A percentile compares a stretch with the other conserved stretches of the same genome.
phyloP scores from a whole-genome alignment of 2,888 invertebrate species.

The Sarcophaga variegata region DNA sequence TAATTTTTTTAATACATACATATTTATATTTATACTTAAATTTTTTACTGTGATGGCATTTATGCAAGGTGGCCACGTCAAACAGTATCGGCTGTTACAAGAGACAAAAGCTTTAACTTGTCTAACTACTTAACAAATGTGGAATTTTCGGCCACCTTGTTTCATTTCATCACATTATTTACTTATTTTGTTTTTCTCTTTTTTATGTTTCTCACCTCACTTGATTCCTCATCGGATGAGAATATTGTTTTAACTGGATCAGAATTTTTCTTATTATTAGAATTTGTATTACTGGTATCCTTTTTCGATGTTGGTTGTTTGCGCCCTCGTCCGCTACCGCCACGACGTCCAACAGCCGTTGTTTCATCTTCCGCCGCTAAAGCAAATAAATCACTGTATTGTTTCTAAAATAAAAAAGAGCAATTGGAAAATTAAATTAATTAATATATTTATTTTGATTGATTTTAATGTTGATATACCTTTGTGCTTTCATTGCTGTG shows the following conservation, averaged over 20 bases:
- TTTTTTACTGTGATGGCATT: too few relatives aligned
- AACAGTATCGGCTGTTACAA: too few relatives aligned
- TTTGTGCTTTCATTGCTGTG: conserved; percentile 94
- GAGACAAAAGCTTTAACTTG: too few relatives aligned
- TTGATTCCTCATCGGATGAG: conserved; percentile 91
- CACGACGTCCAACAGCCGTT: conserved; percentile 85
- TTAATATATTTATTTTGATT: conserved; percentile 13
- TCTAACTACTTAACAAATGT: too few relatives aligned
- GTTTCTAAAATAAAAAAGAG: conserved; percentile 84
- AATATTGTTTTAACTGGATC: conserved; percentile 83
- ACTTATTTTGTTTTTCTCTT: conserved; percentile 28
- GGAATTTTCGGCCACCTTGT: background rate
- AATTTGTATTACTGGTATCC: conserved; percentile 81
- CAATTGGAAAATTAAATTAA: background rate
- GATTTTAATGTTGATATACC: conserved; percentile 78
- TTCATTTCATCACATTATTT: conserved; percentile 6
- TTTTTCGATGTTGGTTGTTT: conserved; percentile 84
- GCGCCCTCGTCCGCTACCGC: conserved; percentile 85
- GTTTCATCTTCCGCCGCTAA: conserved; percentile 94
- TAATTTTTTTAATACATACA: too few relatives aligned
- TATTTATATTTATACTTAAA: too few relatives aligned
- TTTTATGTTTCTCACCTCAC: conserved; percentile 85
- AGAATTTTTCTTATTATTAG: conserved; percentile 81
- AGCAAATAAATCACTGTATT: conserved; percentile 94
- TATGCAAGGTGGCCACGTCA: too few relatives aligned